These are phyloP conservation scores for Stylophora pistillata DNA, from an alignment of 64 coral and sea anemone species.

Conservation along the genomic window DNA sequence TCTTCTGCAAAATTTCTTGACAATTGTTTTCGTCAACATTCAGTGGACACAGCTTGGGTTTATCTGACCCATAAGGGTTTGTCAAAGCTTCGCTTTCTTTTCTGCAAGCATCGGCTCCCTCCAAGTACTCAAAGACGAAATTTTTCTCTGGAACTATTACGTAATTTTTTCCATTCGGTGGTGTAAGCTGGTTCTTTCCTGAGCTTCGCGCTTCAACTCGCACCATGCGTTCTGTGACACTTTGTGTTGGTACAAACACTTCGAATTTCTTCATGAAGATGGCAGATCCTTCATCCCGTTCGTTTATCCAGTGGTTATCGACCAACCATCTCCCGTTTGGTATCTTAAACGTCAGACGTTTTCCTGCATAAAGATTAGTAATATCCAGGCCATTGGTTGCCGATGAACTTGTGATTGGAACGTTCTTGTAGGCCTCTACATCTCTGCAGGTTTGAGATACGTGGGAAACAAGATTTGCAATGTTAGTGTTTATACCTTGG, in stretches of 20 bases:
- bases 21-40: conserved; percentile 47
- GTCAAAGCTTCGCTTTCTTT: conserved; percentile 16
- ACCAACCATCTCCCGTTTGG: conserved; percentile 17
- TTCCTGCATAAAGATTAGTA: conserved; percentile 7
- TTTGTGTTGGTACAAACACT: conserved; percentile 9
- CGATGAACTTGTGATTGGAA: background rate
- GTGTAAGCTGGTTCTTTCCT: background rate
- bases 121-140: conserved; percentile 4
- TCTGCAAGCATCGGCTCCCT: conserved; percentile 7
- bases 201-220: background rate
- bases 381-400: background rate
- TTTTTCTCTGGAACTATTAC: conserved; percentile 14
- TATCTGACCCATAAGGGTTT: conserved; percentile 15
- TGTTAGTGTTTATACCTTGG: background rate
- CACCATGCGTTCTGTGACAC: background rate
- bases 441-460: conserved; percentile 1
- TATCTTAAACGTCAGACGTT: background rate
- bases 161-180: conserved; percentile 1
- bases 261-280: conserved; percentile 34
- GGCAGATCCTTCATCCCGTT: background rate
- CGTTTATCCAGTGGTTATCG: conserved; percentile 1
- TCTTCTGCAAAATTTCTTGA: conserved; percentile 4
- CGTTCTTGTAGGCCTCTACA: conserved; percentile 18
- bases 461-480: conserved; percentile 21
- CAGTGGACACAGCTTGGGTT: conserved; percentile 17